A percentile compares a stretch with the other conserved stretches of the same genome.
These are phyloP conservation scores for Ceratitis capitata DNA, from an alignment of 1,140 invertebrate genomes.

Conservation along the genomic window DNA sequence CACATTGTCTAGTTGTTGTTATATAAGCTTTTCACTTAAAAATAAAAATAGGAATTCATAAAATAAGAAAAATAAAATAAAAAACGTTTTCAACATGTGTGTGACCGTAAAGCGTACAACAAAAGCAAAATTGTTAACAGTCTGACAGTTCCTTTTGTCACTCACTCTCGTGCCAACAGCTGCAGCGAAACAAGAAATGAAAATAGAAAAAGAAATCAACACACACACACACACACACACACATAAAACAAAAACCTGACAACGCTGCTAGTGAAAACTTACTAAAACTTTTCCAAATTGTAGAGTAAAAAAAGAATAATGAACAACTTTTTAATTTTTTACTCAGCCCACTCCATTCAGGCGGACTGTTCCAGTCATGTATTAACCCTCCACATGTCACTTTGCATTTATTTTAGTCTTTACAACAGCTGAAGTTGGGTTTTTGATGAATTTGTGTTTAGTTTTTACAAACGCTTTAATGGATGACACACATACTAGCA, in stretches of 20 bases:
- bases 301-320: background rate
- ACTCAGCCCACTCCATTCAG: background rate
- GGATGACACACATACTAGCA: no score
- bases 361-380: background rate
- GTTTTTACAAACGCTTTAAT: background rate
- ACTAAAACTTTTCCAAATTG: background rate
- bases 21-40: background rate
- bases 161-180: conserved; percentile 17
- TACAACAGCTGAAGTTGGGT: background rate
- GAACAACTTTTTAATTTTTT: background rate
- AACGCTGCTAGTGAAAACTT: background rate
- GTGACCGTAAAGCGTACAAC: background rate
- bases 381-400: background rate
- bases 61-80: background rate
- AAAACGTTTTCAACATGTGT: background rate
- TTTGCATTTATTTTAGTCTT: background rate
- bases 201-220: background rate
- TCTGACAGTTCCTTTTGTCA: conserved; percentile 15
- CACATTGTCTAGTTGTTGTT: background rate
- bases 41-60: background rate
- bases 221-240: background rate
- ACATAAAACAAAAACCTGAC: background rate
- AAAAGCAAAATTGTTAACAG: background rate
- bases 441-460: background rate
- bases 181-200: background rate